phyloP scores from a whole-genome alignment of 2,888 invertebrate genomes.

The Liposcelis brunnea region DNA sequence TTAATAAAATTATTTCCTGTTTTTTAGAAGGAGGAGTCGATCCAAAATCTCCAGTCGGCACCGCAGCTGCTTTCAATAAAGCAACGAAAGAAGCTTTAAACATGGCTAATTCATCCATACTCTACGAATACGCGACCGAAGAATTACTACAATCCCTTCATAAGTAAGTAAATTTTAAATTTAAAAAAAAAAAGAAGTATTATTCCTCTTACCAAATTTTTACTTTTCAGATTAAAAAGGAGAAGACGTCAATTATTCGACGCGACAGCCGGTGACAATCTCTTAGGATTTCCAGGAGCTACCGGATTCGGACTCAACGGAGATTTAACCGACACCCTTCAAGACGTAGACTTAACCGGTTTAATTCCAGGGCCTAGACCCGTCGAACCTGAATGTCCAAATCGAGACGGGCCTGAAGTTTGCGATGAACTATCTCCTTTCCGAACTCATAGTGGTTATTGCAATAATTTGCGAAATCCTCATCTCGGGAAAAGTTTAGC shows the following conservation, averaged over 20 bases:
- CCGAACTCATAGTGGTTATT: slow-evolving; percentile 63
- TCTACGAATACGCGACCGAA: slow-evolving; percentile 73
- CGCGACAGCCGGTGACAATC: slow-evolving; percentile 28
- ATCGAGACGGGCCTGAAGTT: slow-evolving; percentile 19
- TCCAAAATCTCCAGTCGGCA: slow-evolving; percentile 70
- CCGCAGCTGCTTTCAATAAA: slow-evolving; percentile 78
- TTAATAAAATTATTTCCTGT: neutral
- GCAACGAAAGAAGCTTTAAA: slow-evolving; percentile 69
- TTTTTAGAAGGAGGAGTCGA: slow-evolving; percentile 58
- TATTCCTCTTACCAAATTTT: no score
- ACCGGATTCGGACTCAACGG: slow-evolving; percentile 19
- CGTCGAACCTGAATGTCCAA: slow-evolving; percentile 50
- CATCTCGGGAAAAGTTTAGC: slow-evolving; percentile 68
- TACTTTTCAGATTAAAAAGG: slow-evolving; percentile 29
- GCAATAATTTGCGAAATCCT: slow-evolving; percentile 74
- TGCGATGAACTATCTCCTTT: slow-evolving; percentile 32
- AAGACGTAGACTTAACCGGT: slow-evolving; percentile 59
- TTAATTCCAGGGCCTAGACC: slow-evolving; percentile 44
- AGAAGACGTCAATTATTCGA: slow-evolving; percentile 60
- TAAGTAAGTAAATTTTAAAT: slow-evolving; percentile 34
- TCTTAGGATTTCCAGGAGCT: slow-evolving; percentile 27
- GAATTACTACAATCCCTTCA: slow-evolving; percentile 57
- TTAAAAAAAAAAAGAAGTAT: no score
- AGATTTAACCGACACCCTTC: slow-evolving; percentile 57
- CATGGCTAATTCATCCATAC: slow-evolving; percentile 68